Evolutionary conservation across 2,888 invertebrate genomes (phyloP).

Genomic region (Gandaritis pyraliata): DNA sequence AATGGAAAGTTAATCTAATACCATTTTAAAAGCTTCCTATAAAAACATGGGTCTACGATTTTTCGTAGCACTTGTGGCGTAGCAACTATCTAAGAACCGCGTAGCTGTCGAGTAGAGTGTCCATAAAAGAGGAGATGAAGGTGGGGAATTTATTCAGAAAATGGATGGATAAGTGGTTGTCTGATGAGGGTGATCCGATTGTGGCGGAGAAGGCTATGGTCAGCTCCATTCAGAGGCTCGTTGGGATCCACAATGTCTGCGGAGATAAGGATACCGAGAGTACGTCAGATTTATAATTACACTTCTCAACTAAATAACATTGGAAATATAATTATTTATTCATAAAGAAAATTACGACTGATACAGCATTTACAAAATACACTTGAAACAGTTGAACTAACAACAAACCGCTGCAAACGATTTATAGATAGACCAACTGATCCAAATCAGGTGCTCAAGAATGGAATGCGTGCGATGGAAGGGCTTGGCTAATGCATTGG

Average conservation of each 20-base stretch:
- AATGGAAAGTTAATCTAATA: background rate
- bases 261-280: conserved; percentile 54
- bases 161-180: conserved; percentile 34
- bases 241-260: conserved; percentile 61
- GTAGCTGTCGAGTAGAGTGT: conserved; percentile 14
- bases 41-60: background rate
- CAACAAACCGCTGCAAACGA: too few relatives aligned
- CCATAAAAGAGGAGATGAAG: conserved; percentile 19
- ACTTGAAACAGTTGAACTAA: too few relatives aligned
- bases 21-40: background rate
- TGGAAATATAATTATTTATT: too few relatives aligned
- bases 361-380: too few relatives aligned
- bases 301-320: too few relatives aligned
- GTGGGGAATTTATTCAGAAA: conserved; percentile 19
- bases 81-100: conserved; percentile 6
- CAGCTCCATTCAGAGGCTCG: conserved; percentile 53
- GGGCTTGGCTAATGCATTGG: too few relatives aligned
- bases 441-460: too few relatives aligned
- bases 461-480: too few relatives aligned
- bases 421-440: too few relatives aligned
- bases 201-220: conserved; percentile 55
- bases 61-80: conserved; percentile 25
- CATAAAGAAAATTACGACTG: too few relatives aligned
- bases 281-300: conserved; percentile 2
- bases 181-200: conserved; percentile 50